Evolutionary conservation across 2,113 vertebrate species (phyloP).

Genomic region (Peromyscus maniculatus): DNA sequence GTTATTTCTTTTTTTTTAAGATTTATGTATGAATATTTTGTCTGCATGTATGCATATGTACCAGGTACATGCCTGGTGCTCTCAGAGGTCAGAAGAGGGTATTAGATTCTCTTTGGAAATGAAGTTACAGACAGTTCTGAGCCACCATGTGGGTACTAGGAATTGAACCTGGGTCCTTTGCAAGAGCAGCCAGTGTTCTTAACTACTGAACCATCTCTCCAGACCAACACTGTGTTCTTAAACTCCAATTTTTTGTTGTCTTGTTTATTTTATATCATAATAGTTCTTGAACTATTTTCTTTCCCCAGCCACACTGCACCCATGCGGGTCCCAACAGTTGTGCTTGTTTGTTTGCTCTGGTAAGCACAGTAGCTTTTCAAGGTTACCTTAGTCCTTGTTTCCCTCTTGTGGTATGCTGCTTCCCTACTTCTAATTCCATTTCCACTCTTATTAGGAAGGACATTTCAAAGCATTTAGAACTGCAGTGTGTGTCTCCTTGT

Average conservation of each 20-base stretch:
- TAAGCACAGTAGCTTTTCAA: not conserved
- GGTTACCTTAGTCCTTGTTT: not conserved
- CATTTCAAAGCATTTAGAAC: not conserved
- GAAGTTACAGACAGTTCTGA: not conserved
- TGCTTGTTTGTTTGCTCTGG: not conserved
- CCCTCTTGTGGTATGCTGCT: not conserved
- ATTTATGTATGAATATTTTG: not conserved
- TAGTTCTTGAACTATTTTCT: not conserved
- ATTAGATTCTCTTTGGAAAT: not conserved
- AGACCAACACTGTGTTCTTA: not conserved
- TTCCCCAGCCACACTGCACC: not conserved
- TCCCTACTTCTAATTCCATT: not conserved
- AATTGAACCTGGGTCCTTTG: not conserved
- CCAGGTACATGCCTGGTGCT: not conserved
- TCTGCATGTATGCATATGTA: not conserved
- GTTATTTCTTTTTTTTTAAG: not conserved
- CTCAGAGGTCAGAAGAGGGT: not conserved
- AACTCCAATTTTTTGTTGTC: not conserved
- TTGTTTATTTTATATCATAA: not conserved
- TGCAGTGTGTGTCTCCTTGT: not conserved
- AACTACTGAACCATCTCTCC: not conserved
- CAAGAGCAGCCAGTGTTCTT: not conserved
- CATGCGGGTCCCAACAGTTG: not conserved
- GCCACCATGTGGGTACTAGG: not conserved
- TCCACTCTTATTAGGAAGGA: not conserved